A percentile compares a stretch with the other conserved stretches of the same genome.
phyloP scores from a whole-genome alignment of 2,113 vertebrate species.

The Etheostoma spectabile region DNA sequence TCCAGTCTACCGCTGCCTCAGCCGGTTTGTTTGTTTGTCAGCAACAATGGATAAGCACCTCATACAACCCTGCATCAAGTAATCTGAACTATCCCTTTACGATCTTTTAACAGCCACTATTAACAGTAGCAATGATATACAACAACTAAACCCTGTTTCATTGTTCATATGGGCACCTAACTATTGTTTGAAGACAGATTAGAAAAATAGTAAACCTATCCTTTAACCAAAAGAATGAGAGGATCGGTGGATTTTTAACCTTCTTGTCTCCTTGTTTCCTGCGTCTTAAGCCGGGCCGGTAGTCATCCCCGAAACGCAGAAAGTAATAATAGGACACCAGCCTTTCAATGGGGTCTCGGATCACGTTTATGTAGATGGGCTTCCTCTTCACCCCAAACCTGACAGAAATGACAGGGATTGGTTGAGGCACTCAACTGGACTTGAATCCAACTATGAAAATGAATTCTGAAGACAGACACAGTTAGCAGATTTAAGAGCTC shows the following conservation, averaged over 20 bases:
- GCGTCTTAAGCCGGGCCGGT: slow-evolving; percentile 95
- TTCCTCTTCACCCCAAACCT: slow-evolving; percentile 98
- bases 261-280: slow-evolving; percentile 99
- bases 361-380: slow-evolving; percentile 97
- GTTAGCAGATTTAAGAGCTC: background rate
- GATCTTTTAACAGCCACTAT: background rate
- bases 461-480: background rate
- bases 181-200: background rate
- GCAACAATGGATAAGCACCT: no score
- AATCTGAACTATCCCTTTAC: no score
- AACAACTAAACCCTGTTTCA: no score
- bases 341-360: slow-evolving; percentile 97
- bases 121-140: background rate
- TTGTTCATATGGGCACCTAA: no score
- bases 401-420: slow-evolving; percentile 12
- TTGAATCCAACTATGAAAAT: background rate
- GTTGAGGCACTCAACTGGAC: slow-evolving; percentile 3
- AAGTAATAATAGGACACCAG: slow-evolving; percentile 99
- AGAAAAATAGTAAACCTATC: background rate
- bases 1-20: no score
- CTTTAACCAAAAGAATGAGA: slow-evolving; percentile 23
- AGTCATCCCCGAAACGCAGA: slow-evolving; percentile 97
- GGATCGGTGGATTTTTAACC: slow-evolving; percentile 74
- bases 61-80: no score
- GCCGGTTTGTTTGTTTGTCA: no score